Percentiles rank a stretch among this genome's conserved stretches.
Evolutionary conservation across 2,888 invertebrate species (phyloP).

Genomic region (Deroplatys truncata): DNA sequence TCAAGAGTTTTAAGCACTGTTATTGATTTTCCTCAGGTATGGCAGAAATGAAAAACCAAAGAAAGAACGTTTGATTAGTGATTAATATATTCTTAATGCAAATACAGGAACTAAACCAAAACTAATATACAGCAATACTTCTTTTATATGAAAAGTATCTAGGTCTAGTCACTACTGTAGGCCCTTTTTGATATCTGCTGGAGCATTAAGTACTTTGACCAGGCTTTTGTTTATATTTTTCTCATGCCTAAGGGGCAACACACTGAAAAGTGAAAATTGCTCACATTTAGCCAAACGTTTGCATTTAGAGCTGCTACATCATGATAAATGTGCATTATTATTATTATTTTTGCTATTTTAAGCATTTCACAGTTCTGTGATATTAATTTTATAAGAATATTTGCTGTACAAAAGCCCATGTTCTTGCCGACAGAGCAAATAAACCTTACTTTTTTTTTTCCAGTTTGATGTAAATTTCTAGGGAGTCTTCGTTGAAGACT

Average conservation of each 20-base stretch:
- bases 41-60: background rate
- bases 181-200: background rate
- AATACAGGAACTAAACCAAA: slow-evolving; percentile 14
- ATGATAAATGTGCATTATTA: no score
- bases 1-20: background rate
- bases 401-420: background rate
- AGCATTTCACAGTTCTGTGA: background rate
- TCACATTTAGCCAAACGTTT: background rate
- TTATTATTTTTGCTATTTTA: background rate
- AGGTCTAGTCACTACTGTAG: background rate
- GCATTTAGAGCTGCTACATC: background rate
- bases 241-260: background rate
- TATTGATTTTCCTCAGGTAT: background rate
- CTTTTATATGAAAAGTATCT: background rate
- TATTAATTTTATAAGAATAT: background rate
- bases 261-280: background rate
- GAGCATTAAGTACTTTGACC: background rate
- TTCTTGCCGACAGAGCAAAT: background rate
- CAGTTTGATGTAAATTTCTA: background rate
- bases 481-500: background rate
- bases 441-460: background rate
- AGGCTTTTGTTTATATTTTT: no score
- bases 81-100: background rate
- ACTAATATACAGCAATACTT: slow-evolving; percentile 7
- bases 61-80: background rate